Evolutionary conservation across 2,888 invertebrate genomes (phyloP), one percentile per base, ranked within the genome.

Genomic region (Mylabris sibirica): DNA sequence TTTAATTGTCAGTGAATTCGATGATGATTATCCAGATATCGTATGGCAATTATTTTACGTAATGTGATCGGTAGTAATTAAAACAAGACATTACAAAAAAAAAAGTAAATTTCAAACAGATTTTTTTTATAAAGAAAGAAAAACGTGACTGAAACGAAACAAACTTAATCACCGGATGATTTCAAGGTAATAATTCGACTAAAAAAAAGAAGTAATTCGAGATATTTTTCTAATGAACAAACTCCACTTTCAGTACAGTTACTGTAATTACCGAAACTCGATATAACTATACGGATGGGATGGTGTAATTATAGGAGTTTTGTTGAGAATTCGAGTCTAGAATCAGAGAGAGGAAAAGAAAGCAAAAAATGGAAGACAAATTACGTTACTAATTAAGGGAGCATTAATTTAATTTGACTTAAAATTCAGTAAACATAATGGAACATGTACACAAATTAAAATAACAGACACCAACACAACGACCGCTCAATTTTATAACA

Each of bases 31-130:
- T 22, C 22, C 22, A 22, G 53, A 53, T 53, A 53, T 53, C 22
- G 53, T 53, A 22, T 53, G 22, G 53, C 53, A 53, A 53, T 53
- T 53, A 53, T 53, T 53, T 53, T 53, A 11, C 9, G 53, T 53
- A 22, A 22, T 22, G 22, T 22, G 53, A 53, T 53, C 22, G 20
- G 22, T 12, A 20, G 22, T 22, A 20, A 53, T 53, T 22, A 53
- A n/a, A 17, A 49, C 22, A 53, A 4, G 22, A 22, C 53, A 20
- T 0, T 44, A 44, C 11, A 12, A 38, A 38, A 38, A 14, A 38
- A 38, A 38, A 38, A 30, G 8, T 30, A 35, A n/a, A n/a, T n/a
- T n/a, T n/a, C n/a, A n/a, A n/a, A n/a, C n/a, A n/a, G n/a, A n/a
- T n/a, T n/a, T n/a, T n/a, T n/a, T n/a, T n/a, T n/a, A 35, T 11